A percentile compares a stretch with the other conserved stretches of the same genome.
These are phyloP conservation scores for Melopsittacus undulatus DNA, from an alignment of 2,797 vertebrate genomes.

Conservation along the genomic window DNA sequence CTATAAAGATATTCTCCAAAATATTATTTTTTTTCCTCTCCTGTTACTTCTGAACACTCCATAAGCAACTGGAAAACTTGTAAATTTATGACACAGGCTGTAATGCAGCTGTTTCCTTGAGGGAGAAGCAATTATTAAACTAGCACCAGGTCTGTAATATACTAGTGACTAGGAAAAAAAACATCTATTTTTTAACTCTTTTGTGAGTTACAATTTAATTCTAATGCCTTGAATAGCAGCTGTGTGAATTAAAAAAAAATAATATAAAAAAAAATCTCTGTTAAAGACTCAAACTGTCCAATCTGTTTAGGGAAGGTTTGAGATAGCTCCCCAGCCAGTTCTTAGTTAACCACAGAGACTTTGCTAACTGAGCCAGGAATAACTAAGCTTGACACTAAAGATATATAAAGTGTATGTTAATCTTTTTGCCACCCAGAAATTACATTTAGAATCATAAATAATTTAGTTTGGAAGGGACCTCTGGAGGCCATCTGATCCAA, in stretches of 20 bases:
- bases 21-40: neutral
- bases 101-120: conserved; percentile 28
- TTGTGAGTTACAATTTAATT: neutral
- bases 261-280: neutral
- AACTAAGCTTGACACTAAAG: neutral
- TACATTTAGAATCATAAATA: neutral
- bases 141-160: neutral
- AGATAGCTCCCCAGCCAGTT: neutral
- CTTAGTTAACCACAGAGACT: neutral
- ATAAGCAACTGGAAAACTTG: neutral
- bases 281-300: neutral
- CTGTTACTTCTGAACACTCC: neutral
- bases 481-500: neutral
- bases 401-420: neutral
- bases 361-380: neutral
- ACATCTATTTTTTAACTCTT: neutral
- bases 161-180: neutral
- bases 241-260: neutral
- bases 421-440: neutral
- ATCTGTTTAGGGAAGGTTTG: neutral
- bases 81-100: neutral
- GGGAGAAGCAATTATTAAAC: neutral
- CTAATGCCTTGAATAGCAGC: neutral
- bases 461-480: neutral
- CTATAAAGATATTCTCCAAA: neutral